These are phyloP conservation scores for Apantesis nais DNA, from an alignment of 2,888 invertebrate genomes.

Conservation along the genomic window DNA sequence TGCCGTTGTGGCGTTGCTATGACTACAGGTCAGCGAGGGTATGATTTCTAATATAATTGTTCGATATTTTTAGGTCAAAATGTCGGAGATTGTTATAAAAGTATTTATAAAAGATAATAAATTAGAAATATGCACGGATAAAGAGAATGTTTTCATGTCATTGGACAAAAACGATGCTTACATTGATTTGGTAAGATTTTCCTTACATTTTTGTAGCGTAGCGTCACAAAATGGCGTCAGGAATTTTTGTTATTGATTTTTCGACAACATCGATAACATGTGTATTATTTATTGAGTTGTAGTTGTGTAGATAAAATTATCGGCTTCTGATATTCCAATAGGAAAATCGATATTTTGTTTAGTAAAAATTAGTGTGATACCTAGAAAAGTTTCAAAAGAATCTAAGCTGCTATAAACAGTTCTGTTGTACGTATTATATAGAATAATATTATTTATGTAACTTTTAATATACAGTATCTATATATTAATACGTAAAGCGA, in stretches of 20 bases:
- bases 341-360: constrained; percentile 8
- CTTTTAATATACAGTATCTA: no score
- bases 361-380: neutral
- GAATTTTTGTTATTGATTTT: constrained; percentile 39
- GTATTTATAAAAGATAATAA: constrained; percentile 56
- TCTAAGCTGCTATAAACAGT: no score
- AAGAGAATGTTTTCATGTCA: constrained; percentile 41
- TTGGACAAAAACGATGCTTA: constrained; percentile 51
- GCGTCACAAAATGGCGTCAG: constrained; percentile 41
- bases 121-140: constrained; percentile 53
- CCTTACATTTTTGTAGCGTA: constrained; percentile 32
- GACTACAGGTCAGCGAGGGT: constrained; percentile 72
- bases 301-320: neutral
- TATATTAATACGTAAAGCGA: no score
- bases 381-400: neutral
- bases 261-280: constrained; percentile 34
- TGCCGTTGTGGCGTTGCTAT: constrained; percentile 72
- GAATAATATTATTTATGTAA: neutral
- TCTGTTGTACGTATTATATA: no score
- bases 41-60: constrained; percentile 80
- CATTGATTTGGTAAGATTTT: constrained; percentile 71
- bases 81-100: constrained; percentile 64
- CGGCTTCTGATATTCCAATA: constrained; percentile 7
- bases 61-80: constrained; percentile 76
- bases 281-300: constrained; percentile 2